These are phyloP conservation scores for Brenthis hecate DNA, from an alignment of 2,888 invertebrate species.

Conservation along the genomic window DNA sequence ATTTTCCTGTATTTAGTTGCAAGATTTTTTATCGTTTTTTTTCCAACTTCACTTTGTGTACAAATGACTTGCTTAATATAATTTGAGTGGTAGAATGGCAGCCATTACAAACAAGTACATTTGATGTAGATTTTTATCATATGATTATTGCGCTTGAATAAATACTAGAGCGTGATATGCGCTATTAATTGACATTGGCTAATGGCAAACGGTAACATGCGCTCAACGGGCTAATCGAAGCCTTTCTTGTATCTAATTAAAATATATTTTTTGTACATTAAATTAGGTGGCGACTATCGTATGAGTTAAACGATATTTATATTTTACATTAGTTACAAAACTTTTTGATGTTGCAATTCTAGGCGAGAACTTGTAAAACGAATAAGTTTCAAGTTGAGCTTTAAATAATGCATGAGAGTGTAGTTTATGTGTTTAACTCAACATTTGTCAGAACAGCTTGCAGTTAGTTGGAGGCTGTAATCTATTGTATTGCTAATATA, in stretches of 20 bases:
- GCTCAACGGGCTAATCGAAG: too few relatives aligned
- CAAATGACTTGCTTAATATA: not conserved
- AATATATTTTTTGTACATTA: too few relatives aligned
- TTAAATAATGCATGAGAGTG: constrained; percentile 15
- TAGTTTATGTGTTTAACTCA: constrained; percentile 13
- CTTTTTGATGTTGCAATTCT: too few relatives aligned
- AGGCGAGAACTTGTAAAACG: too few relatives aligned
- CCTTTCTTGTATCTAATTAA: too few relatives aligned
- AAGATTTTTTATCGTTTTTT: not conserved
- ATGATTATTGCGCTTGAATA: not conserved
- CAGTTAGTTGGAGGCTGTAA: constrained; percentile 1
- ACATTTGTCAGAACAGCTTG: constrained; percentile 18
- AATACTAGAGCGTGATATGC: not conserved
- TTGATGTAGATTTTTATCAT: not conserved
- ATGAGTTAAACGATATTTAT: too few relatives aligned
- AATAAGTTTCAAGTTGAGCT: not conserved
- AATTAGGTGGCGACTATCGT: too few relatives aligned
- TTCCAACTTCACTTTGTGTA: not conserved
- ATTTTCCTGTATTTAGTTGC: constrained; percentile 1
- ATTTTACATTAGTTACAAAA: too few relatives aligned
- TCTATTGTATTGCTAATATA: constrained; percentile 18
- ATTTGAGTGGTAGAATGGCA: not conserved
- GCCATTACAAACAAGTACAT: too few relatives aligned
- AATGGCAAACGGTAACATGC: too few relatives aligned
- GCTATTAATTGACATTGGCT: not conserved